A percentile compares a stretch with the other conserved stretches of the same genome.
These are phyloP conservation scores for Denticeps clupeoides DNA, from an alignment of 2,797 vertebrate species.

Conservation along the genomic window DNA sequence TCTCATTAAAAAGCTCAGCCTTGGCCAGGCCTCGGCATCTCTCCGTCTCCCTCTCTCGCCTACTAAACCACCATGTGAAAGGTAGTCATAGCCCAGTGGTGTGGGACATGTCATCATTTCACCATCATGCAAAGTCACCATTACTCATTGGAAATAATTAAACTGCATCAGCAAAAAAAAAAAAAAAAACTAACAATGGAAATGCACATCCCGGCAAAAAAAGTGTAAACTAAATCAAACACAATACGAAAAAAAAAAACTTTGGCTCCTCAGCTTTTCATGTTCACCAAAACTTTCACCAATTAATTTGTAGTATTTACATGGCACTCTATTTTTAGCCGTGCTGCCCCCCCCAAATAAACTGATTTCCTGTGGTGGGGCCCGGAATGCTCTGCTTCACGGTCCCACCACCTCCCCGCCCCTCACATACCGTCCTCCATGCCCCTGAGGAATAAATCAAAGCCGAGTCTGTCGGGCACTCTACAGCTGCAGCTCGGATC, in stretches of 20 bases:
- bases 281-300: conserved; percentile 47
- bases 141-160: too few species aligned
- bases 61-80: too few species aligned
- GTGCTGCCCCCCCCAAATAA: conserved; percentile 57
- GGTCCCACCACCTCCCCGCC: conserved; percentile 33
- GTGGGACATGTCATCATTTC: conserved; percentile 64
- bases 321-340: conserved; percentile 53
- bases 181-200: conserved; percentile 5
- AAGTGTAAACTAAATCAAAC: conserved; percentile 22
- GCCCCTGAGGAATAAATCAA: conserved; percentile 59
- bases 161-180: too few species aligned
- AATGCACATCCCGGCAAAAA: neutral
- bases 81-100: conserved; percentile 58
- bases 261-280: conserved; percentile 45
- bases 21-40: conserved; percentile 45
- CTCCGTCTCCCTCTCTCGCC: conserved; percentile 22
- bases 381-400: conserved; percentile 39
- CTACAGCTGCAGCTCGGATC: conserved; percentile 43
- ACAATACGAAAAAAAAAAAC: conserved; percentile 49
- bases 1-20: conserved; percentile 63
- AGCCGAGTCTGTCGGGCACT: conserved; percentile 44
- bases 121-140: too few species aligned
- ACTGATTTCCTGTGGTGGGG: conserved; percentile 61
- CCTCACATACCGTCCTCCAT: conserved; percentile 30
- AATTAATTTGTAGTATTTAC: conserved; percentile 59